Evolutionary conservation across 1,140 invertebrate genomes (phyloP), one percentile per base, ranked within the genome.

Genomic region (Sinella curviseta): DNA sequence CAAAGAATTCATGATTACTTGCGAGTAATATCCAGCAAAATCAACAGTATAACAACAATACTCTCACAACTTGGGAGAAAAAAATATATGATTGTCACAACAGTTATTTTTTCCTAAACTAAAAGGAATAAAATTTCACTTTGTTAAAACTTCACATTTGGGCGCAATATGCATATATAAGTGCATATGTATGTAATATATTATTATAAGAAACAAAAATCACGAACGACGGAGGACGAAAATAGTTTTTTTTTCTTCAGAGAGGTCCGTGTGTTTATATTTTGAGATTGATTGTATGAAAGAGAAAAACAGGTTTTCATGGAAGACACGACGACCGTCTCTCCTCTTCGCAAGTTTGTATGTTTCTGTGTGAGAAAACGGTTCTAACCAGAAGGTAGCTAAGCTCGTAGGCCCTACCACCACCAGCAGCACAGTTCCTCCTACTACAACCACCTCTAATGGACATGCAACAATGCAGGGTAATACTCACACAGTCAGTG

Each of bases 361-460:
- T 70, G 65, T 70, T 70, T 70, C 65, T 70, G 65, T 70, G 65
- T 70, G 65, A 70, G 30, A 70, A 70, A 70, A 70, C 65, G 65
- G 65, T 70, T 70, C 65, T 70, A 33, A 70, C 65, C 65, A 70
- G 65, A 70, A 33, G 65, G 65, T 70, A 70, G 65, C 65, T 70
- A 30, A 70, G 31, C 65, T 70, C 26, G 28, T 24, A 70, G 65
- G 65, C n/a, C 65, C 65, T 70, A 33, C 20, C 39, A n/a, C n/a
- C n/a, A n/a, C n/a, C n/a, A n/a, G n/a, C n/a, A n/a, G n/a, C 39
- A 48, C 65, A 8, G 65, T 70, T 31, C 26, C 65, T 70, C 65
- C 31, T 70, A 33, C 20, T 20, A 48, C 20, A 12, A 48, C 39
- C 39, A 48, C n/a, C n/a, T n/a, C 65, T 70, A 33, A 70, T 33